A percentile compares a stretch with the other conserved stretches of the same genome.
Evolutionary conservation across 2,797 vertebrate species (phyloP).

Genomic region (Cryptoprocta ferox): DNA sequence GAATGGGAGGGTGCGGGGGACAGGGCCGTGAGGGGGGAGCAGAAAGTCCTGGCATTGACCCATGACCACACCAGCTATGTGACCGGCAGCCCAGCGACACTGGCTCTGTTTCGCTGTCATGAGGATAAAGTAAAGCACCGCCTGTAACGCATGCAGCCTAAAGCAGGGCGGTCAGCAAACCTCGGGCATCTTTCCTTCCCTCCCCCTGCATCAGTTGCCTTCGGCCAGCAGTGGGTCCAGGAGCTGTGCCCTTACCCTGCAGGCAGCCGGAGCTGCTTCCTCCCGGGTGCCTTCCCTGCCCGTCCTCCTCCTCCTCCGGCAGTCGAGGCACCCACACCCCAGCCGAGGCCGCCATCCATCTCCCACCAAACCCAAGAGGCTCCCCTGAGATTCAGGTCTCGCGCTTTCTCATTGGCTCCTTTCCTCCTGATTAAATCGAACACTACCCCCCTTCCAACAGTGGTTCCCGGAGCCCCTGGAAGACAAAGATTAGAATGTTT

Average conservation of each 20-base stretch:
- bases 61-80: no score
- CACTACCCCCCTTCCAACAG: neutral
- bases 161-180: neutral
- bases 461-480: neutral
- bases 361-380: neutral
- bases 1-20: neutral
- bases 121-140: neutral
- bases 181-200: neutral
- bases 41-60: neutral
- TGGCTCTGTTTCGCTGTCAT: neutral
- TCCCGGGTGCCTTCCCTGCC: neutral
- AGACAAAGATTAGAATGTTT: neutral
- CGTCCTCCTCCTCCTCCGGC: no score
- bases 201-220: rapidly evolving
- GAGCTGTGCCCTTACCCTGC: neutral
- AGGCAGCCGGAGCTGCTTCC: neutral
- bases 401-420: neutral
- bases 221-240: no score
- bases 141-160: neutral
- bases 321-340: neutral
- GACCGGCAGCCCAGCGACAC: neutral
- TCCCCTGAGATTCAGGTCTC: neutral
- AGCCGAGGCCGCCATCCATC: neutral
- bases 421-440: neutral
- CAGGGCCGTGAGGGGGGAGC: rapidly evolving